Percentiles rank a stretch among this genome's conserved stretches.
Conservation (phyloP, 2,113 vertebrate species). For the cat (Felis catus) region DNA sequence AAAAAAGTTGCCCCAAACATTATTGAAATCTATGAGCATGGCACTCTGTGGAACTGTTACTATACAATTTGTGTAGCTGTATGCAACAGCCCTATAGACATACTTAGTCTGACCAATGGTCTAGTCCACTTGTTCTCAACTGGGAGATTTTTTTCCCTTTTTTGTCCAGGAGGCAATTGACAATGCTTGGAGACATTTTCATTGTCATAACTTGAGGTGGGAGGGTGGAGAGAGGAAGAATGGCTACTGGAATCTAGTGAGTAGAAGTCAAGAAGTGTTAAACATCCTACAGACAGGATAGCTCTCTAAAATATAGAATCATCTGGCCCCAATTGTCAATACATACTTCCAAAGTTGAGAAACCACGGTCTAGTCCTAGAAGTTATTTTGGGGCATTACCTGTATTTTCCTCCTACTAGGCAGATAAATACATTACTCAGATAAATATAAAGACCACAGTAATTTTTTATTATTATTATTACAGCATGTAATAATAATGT, state of each 20-base stretch:
- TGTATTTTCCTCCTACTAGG: neutral
- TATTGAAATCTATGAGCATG: neutral
- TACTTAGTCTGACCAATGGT: neutral
- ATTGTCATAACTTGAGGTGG: neutral
- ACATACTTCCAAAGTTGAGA: neutral
- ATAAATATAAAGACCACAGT: neutral
- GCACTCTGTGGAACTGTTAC: fast-evolving
- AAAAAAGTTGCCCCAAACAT: neutral
- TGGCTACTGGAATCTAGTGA: neutral
- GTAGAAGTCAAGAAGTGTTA: neutral
- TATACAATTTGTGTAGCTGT: no score
- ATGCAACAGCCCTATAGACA: neutral
- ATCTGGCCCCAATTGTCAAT: neutral
- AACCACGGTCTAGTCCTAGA: neutral
- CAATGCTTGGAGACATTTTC: neutral
- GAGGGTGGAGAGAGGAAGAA: neutral
- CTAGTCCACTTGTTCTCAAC: neutral
- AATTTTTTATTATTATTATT: no score
- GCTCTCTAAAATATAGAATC: neutral
- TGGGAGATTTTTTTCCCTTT: neutral
- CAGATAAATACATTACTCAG: neutral
- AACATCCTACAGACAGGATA: neutral
- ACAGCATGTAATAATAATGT: neutral
- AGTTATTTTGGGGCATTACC: neutral
- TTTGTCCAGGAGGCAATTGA: neutral